Conservation (phyloP, 2,888 invertebrate species). For the Rhodophaea formosa region DNA sequence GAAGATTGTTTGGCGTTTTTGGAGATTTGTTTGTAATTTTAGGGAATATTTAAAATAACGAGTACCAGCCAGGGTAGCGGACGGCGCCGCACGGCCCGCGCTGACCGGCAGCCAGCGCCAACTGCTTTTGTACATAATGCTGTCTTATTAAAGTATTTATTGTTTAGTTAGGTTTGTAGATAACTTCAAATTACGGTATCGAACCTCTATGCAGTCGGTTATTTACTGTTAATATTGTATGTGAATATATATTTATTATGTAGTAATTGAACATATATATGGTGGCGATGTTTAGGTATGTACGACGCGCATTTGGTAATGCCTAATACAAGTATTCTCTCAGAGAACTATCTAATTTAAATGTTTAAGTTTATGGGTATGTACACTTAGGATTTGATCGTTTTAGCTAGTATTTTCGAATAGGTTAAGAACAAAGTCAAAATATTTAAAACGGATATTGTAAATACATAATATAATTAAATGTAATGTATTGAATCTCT, state of each 20-base stretch:
- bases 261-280: slow-evolving; percentile 26
- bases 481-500: neutral
- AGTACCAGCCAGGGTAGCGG: slow-evolving; percentile 31
- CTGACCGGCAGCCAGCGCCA: slow-evolving; percentile 51
- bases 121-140: slow-evolving; percentile 77
- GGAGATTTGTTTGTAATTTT: slow-evolving; percentile 42
- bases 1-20: slow-evolving; percentile 52
- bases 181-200: slow-evolving; percentile 42
- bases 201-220: slow-evolving; percentile 42
- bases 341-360: slow-evolving; percentile 30
- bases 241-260: slow-evolving; percentile 43
- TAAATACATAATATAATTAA: slow-evolving; percentile 38
- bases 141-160: slow-evolving; percentile 75
- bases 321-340: slow-evolving; percentile 29
- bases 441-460: slow-evolving; percentile 51
- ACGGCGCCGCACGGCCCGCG: slow-evolving; percentile 36
- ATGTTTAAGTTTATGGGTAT: slow-evolving; percentile 47
- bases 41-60: slow-evolving; percentile 39
- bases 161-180: slow-evolving; percentile 69
- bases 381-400: slow-evolving; percentile 39
- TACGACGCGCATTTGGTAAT: neutral
- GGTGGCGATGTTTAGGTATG: slow-evolving; percentile 27
- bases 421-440: slow-evolving; percentile 51
- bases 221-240: slow-evolving; percentile 47
- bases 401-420: slow-evolving; percentile 39